Percentiles rank a stretch among this genome's conserved stretches.
Evolutionary conservation across 2,113 vertebrate genomes (phyloP).

Genomic region (Uria aalge): DNA sequence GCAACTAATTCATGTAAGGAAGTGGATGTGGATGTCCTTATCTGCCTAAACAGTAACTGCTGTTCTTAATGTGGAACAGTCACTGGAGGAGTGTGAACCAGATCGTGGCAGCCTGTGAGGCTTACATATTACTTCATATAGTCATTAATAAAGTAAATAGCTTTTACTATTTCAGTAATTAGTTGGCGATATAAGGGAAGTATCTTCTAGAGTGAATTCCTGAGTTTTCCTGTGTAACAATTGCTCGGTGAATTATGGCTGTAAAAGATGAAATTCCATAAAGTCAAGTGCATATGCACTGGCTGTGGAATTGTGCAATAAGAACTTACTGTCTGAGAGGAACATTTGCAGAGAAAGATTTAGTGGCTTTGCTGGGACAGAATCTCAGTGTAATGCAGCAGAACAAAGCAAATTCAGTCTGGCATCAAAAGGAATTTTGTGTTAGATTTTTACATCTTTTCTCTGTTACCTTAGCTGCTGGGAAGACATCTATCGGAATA

Average conservation of each 20-base stretch:
- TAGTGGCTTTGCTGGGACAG: neutral
- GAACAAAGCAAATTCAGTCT: neutral
- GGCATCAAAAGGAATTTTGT: neutral
- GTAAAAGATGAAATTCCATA: neutral
- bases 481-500: neutral
- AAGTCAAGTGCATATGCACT: neutral
- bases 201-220: neutral
- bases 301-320: neutral
- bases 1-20: neutral
- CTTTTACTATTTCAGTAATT: neutral
- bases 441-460: neutral
- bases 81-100: neutral
- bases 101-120: neutral
- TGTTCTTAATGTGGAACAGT: neutral
- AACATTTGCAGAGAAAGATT: neutral
- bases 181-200: neutral
- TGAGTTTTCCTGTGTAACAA: neutral
- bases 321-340: neutral
- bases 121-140: neutral
- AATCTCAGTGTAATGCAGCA: neutral
- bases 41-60: neutral
- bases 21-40: rapidly evolving
- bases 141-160: neutral
- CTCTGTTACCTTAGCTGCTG: neutral
- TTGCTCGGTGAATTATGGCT: neutral